Evolutionary conservation across 2,113 vertebrate species (phyloP), one percentile per base, ranked within the genome.

Genomic region (Eulemur macaco): DNA sequence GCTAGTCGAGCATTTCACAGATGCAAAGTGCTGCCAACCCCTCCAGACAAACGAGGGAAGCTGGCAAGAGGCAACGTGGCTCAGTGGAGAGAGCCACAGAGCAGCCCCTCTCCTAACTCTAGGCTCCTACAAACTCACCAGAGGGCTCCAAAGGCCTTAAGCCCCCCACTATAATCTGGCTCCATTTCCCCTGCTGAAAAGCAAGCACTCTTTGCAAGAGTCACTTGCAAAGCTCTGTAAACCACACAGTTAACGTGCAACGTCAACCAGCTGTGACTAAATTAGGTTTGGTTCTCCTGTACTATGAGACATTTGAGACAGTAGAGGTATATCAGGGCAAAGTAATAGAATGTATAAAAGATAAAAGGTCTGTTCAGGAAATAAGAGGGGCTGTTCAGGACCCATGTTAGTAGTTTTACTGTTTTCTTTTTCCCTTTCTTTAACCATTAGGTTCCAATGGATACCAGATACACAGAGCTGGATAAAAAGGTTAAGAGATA

Each of bases 381-480:
- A 77, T 25, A 84, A 92, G 84, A 93, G 66, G 37, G 52, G 47
- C 88, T 93, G 64, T 87, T 92, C 54, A 82, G 63, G 81, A 94
- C 47, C 37, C 14, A 20, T 14, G 6, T 42, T 78, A 60, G 63
- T 63, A 73, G 52, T 86, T 68, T 73, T 84, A 91, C 80, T 64
- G 78, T 78, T 80, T 81, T 83, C 68, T 31, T 29, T 29, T 42
- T 54, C 14, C 39, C 39, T 45, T 80, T 60, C 94, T 89, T 92
- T 89, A 97, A 87, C 91, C 60, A 96, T 93, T 87, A 94, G 91
- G 91, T 98, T 89, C 89, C 97, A 96, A 56, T 18, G 91, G 97
- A 97, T 80, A 97, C 97, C 95, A 98, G 96, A 96, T 96, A 86
- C 82, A 92, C 34, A 84, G 82, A 2, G 0, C 69, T 87, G 93